A percentile compares a stretch with the other conserved stretches of the same genome.
Evolutionary conservation across 2,888 invertebrate species (phyloP).

Genomic region (Ochropleura leucogaster): DNA sequence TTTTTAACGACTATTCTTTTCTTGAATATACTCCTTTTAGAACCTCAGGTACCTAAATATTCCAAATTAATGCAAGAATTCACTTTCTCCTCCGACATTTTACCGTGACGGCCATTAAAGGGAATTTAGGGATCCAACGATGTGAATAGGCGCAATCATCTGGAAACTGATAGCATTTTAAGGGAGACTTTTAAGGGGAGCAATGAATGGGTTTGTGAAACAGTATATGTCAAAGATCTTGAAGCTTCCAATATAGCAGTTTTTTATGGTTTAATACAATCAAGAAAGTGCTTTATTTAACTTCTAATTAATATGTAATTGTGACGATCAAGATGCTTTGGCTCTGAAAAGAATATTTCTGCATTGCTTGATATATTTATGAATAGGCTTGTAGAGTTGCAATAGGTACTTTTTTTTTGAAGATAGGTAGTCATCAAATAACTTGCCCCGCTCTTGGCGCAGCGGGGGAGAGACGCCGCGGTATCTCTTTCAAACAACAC

Average conservation of each 20-base stretch:
- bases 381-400: neutral
- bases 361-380: neutral
- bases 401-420: neutral
- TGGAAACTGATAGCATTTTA: slow-evolving; percentile 44
- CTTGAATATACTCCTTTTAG: neutral
- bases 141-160: slow-evolving; percentile 38
- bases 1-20: neutral
- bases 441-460: too few species aligned
- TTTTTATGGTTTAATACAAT: neutral
- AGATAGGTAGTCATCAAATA: neutral
- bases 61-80: slow-evolving; percentile 19
- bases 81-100: slow-evolving; percentile 12
- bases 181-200: slow-evolving; percentile 22
- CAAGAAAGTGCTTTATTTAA: too few species aligned
- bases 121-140: slow-evolving; percentile 19
- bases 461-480: too few species aligned
- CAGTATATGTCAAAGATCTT: neutral
- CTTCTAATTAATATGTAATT: neutral
- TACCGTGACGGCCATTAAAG: neutral
- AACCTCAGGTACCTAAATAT: neutral
- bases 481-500: too few species aligned
- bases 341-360: neutral
- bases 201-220: neutral
- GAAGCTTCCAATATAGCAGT: neutral
- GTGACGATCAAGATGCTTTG: neutral